These are phyloP conservation scores for Brachionus sp. DNA, from an alignment of 1,140 invertebrate genomes.

Conservation along the genomic window DNA sequence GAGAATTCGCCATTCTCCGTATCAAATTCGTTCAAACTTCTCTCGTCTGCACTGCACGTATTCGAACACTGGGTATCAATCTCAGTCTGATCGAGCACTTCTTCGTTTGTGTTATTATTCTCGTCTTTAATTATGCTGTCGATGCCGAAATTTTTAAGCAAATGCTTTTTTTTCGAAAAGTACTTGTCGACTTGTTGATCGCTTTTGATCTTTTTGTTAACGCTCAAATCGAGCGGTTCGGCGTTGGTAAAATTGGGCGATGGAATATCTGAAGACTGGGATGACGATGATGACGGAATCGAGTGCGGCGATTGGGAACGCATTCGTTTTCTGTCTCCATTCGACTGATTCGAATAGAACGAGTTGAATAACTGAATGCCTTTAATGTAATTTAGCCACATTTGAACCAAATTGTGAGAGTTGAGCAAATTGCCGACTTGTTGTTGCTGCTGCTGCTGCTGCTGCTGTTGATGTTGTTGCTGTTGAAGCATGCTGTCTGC, in stretches of 20 bases:
- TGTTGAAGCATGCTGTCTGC: background rate
- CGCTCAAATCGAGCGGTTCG: background rate
- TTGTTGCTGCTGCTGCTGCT: background rate
- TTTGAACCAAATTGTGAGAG: constrained; percentile 8
- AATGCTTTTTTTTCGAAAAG: background rate
- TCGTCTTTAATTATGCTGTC: background rate
- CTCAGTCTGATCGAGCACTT: background rate
- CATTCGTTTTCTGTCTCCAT: background rate
- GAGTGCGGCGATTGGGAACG: constrained; percentile 4
- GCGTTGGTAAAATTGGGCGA: background rate
- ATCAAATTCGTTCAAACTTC: constrained; percentile 10
- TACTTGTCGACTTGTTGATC: background rate
- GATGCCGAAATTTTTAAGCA: background rate
- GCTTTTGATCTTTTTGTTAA: background rate
- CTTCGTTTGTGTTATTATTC: background rate
- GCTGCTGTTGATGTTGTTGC: background rate
- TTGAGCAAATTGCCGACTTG: background rate
- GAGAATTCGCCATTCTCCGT: background rate
- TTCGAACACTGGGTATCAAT: background rate
- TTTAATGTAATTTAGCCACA: constrained; percentile 13
- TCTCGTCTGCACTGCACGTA: constrained; percentile 28
- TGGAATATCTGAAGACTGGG: background rate
- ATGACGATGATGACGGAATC: constrained; percentile 12
- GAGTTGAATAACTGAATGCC: background rate
- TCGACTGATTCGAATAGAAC: background rate